A percentile compares a stretch with the other conserved stretches of the same genome.
These are phyloP conservation scores for Marronus borbonicus DNA, from an alignment of 2,888 invertebrate species.

Conservation along the genomic window DNA sequence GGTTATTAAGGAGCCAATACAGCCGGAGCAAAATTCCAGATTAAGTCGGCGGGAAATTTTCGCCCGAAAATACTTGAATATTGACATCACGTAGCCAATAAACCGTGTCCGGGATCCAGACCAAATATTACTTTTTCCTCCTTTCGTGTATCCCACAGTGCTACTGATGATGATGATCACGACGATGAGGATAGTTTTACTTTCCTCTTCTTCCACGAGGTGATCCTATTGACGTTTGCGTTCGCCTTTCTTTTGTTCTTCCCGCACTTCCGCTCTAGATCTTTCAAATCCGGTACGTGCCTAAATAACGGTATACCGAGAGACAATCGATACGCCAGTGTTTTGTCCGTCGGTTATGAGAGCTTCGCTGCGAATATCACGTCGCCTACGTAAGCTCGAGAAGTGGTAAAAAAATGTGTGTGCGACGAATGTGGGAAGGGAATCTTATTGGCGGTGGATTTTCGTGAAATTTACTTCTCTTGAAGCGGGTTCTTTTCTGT, in stretches of 20 bases:
- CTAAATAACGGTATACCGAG: slow-evolving; percentile 25
- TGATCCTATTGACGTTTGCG: slow-evolving; percentile 36
- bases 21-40: slow-evolving; percentile 29
- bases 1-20: slow-evolving; percentile 6
- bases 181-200: slow-evolving; percentile 27
- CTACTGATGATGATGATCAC: background rate
- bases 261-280: slow-evolving; percentile 23
- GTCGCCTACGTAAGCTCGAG: background rate
- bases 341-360: background rate
- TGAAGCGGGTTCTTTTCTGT: background rate
- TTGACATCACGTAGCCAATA: slow-evolving; percentile 68
- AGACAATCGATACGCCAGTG: slow-evolving; percentile 18
- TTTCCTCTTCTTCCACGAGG: background rate
- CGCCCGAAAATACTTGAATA: slow-evolving; percentile 58
- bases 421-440: slow-evolving; percentile 9
- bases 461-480: background rate
- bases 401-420: slow-evolving; percentile 16
- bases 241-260: slow-evolving; percentile 39
- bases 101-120: slow-evolving; percentile 64
- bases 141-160: slow-evolving; percentile 25
- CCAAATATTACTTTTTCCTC: slow-evolving; percentile 64
- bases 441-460: slow-evolving; percentile 29
- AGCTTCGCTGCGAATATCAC: slow-evolving; percentile 19
- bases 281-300: slow-evolving; percentile 39
- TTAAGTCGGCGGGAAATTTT: slow-evolving; percentile 28